phyloP scores from a whole-genome alignment of 2,797 vertebrate genomes.

The Yasuhikotakia modesta region DNA sequence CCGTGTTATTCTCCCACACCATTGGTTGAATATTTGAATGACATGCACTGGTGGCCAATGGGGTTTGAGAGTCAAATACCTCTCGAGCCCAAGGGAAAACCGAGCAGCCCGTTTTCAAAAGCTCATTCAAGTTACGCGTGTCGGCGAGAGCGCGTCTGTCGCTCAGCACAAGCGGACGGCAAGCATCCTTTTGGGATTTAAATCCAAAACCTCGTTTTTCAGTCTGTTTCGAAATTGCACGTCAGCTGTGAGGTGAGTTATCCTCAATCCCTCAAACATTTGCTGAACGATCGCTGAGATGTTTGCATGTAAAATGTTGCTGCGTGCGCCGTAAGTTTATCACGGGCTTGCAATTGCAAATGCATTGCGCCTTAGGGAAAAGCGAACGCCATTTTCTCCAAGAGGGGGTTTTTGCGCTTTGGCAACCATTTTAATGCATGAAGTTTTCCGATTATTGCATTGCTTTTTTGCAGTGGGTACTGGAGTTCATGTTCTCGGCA shows the following conservation, averaged over 20 bases:
- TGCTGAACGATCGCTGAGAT: background rate
- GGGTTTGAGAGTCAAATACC: slow-evolving; percentile 40
- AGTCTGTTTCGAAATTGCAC: background rate
- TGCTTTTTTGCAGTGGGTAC: background rate
- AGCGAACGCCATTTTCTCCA: slow-evolving; percentile 76
- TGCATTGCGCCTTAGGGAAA: slow-evolving; percentile 55
- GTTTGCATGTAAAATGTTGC: background rate
- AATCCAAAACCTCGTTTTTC: slow-evolving; percentile 43
- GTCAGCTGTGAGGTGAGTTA: slow-evolving; percentile 66
- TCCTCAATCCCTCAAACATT: background rate
- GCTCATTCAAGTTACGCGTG: slow-evolving; percentile 79
- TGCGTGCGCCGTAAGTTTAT: slow-evolving; percentile 47
- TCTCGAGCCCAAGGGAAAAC: slow-evolving; percentile 68
- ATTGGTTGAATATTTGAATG: slow-evolving; percentile 70
- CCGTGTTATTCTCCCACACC: background rate
- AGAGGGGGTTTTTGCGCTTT: slow-evolving; percentile 64
- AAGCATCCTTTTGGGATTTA: slow-evolving; percentile 65
- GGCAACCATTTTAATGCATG: slow-evolving; percentile 68
- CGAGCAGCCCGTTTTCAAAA: slow-evolving; percentile 69
- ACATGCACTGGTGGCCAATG: slow-evolving; percentile 66
- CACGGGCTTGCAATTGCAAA: slow-evolving; percentile 55
- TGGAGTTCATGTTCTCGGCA: background rate
- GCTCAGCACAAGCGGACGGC: slow-evolving; percentile 22
- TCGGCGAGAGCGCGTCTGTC: slow-evolving; percentile 58
- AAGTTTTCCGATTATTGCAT: background rate